Conservation (phyloP, 92 coral and sea anemone species). For the Palythoa grandis region DNA sequence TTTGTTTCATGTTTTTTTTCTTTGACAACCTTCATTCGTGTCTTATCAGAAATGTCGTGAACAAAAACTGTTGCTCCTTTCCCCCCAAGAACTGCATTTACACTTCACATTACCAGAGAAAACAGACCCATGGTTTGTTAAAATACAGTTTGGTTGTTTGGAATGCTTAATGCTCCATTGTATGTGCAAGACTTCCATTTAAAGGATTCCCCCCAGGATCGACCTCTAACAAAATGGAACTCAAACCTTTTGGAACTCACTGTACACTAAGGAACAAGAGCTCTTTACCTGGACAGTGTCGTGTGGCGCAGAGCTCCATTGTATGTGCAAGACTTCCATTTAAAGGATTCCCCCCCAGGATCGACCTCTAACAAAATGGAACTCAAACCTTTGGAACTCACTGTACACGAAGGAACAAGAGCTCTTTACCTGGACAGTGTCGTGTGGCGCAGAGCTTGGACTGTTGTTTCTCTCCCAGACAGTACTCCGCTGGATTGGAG, state of each 20-base stretch:
- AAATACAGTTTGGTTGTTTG: too few species aligned
- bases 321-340: too few species aligned
- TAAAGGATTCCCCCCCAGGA: too few species aligned
- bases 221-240: background rate
- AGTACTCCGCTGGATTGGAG: conserved; percentile 69
- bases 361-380: background rate
- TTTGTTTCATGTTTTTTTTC: too few species aligned
- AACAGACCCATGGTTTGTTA: too few species aligned
- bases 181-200: too few species aligned
- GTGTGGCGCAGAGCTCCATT: conserved; percentile 79
- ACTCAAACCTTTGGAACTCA: background rate
- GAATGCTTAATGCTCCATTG: too few species aligned
- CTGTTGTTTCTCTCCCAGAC: conserved; percentile 86
- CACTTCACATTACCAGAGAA: too few species aligned
- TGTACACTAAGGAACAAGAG: background rate
- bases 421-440: conserved; percentile 89
- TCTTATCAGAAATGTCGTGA: too few species aligned
- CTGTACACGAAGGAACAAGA: background rate
- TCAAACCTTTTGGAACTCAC: background rate
- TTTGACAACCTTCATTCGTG: too few species aligned
- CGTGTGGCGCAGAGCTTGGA: conserved; percentile 77
- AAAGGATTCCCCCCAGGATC: background rate
- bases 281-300: conserved; percentile 89
- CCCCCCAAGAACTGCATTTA: too few species aligned
- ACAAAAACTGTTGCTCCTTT: too few species aligned